Conservation (phyloP, 2,888 invertebrate genomes). For the Hydrotaea diabolus region DNA sequence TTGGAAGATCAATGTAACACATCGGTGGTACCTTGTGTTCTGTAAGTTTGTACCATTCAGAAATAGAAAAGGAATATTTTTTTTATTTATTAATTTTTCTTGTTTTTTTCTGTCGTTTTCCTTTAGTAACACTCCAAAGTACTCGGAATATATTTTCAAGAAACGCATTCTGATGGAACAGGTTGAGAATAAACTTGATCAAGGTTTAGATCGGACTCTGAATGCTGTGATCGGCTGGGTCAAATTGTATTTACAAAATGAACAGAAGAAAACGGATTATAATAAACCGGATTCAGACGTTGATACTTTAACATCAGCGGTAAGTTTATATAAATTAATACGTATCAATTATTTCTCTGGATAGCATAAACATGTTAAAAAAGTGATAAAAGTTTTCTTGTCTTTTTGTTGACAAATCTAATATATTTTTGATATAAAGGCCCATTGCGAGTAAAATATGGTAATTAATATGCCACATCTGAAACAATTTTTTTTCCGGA, state of each 20-base stretch:
- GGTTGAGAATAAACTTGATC: conserved; percentile 94
- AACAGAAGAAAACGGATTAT: conserved; percentile 97
- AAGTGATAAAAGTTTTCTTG: too few species aligned
- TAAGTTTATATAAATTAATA: conserved; percentile 80
- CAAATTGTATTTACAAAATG: conserved; percentile 91
- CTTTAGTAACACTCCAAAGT: conserved; percentile 90
- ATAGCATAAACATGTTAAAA: too few species aligned
- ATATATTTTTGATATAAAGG: too few species aligned
- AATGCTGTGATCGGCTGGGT: conserved; percentile 95
- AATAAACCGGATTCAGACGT: conserved; percentile 90
- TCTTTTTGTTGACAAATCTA: too few species aligned
- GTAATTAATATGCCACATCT: too few species aligned
- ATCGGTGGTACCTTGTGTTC: conserved; percentile 91
- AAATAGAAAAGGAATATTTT: neutral
- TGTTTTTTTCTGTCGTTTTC: conserved; percentile 26
- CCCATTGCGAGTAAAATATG: too few species aligned
- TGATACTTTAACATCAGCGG: conserved; percentile 91
- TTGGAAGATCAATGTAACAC: conserved; percentile 96
- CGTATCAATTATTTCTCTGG: too few species aligned
- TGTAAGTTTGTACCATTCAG: conserved; percentile 83
- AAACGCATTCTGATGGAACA: conserved; percentile 93
- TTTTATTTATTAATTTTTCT: too few species aligned
- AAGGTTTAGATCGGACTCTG: conserved; percentile 91
- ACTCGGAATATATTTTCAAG: conserved; percentile 93
- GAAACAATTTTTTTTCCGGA: too few species aligned